Percentiles rank a stretch among this genome's conserved stretches.
These are phyloP conservation scores for Trachythela sp. DNA, from an alignment of 64 coral and sea anemone species.

Conservation along the genomic window DNA sequence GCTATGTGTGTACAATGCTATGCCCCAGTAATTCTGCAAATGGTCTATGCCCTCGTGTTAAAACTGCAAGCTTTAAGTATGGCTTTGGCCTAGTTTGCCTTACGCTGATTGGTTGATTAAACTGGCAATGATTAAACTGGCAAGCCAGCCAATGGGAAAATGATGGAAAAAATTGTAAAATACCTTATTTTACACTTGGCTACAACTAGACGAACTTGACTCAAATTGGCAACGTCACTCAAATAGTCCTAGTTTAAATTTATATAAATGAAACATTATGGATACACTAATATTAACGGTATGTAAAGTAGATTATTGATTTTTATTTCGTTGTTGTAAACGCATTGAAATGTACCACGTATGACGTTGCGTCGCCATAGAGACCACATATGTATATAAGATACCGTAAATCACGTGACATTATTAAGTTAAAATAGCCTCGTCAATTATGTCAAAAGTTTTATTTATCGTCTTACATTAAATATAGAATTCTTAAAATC, in stretches of 20 bases:
- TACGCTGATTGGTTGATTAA: no score
- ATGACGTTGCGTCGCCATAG: not conserved
- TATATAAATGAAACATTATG: not conserved
- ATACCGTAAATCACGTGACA: not conserved
- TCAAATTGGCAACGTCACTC: not conserved
- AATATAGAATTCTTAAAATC: no score
- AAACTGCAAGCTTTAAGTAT: no score
- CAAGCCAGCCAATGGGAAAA: no score
- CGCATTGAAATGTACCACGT: no score
- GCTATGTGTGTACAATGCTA: no score
- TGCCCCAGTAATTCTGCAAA: no score
- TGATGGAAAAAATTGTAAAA: no score
- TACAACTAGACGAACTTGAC: not conserved
- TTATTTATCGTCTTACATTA: not conserved
- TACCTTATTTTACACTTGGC: no score
- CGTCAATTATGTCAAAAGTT: not conserved
- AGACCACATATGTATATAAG: not conserved
- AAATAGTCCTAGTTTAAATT: not conserved
- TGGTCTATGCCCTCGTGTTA: no score
- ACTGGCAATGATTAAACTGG: no score
- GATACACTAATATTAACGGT: not conserved
- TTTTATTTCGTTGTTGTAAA: not conserved
- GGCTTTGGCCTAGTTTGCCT: no score
- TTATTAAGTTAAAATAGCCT: not conserved
- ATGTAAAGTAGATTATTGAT: not conserved